These are phyloP conservation scores for Poeciliopsis occidentalis DNA, from an alignment of 2,113 vertebrate species.

Conservation along the genomic window DNA sequence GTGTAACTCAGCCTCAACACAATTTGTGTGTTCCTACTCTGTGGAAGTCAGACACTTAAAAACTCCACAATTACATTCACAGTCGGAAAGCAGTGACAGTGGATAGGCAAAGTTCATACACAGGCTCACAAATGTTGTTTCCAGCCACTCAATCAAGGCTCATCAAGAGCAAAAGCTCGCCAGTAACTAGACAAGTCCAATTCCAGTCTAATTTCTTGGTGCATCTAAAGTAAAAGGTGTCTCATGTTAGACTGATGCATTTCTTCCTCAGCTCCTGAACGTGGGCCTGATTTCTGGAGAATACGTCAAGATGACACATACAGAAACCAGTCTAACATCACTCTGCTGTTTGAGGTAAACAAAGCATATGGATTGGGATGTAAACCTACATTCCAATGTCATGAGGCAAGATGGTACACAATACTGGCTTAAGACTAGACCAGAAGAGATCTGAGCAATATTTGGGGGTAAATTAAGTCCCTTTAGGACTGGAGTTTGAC, in stretches of 20 bases:
- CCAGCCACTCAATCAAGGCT: too few species aligned
- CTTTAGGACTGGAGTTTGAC: too few species aligned
- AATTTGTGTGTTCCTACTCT: too few species aligned
- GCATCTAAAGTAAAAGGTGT: background rate
- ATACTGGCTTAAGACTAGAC: background rate
- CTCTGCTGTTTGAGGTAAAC: constrained; percentile 89
- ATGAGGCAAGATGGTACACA: background rate
- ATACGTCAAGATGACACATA: constrained; percentile 73
- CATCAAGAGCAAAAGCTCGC: too few species aligned
- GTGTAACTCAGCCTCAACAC: too few species aligned
- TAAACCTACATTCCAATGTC: background rate
- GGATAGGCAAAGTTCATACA: too few species aligned
- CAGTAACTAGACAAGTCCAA: too few species aligned
- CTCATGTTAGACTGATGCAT: constrained; percentile 17
- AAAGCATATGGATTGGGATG: background rate
- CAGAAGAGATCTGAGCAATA: background rate
- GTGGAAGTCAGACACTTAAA: too few species aligned
- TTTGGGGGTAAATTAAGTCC: background rate
- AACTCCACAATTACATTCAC: too few species aligned
- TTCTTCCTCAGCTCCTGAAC: constrained; percentile 82
- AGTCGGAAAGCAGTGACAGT: too few species aligned
- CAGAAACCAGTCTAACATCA: constrained; percentile 83
- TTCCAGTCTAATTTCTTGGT: background rate
- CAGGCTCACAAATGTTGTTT: too few species aligned
- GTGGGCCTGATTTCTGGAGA: constrained; percentile 93